A percentile compares a stretch with the other conserved stretches of the same genome.
Evolutionary conservation across 1,140 invertebrate species (phyloP).

Genomic region (Carposina sasakii): DNA sequence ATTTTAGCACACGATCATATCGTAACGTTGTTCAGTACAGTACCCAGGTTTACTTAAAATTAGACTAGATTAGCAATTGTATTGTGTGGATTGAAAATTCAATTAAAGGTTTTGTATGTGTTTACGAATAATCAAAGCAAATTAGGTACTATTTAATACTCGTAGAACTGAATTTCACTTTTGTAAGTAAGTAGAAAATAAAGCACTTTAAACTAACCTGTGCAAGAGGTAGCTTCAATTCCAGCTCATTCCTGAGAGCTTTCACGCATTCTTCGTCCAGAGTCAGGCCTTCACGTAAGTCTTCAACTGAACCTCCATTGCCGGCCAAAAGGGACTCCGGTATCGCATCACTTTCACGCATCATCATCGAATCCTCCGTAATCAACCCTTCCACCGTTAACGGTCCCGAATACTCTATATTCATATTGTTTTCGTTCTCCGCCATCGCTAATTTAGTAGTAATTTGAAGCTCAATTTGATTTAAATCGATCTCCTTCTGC

Average conservation of each 20-base stretch:
- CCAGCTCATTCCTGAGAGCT: conserved; percentile 79
- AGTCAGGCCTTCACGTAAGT: conserved; percentile 72
- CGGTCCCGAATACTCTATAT: conserved; percentile 65
- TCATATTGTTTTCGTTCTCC: conserved; percentile 70
- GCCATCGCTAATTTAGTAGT: conserved; percentile 66
- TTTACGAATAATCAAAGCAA: no score
- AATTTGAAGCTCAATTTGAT: conserved; percentile 59
- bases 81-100: no score
- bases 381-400: conserved; percentile 41
- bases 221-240: conserved; percentile 79
- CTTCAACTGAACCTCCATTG: conserved; percentile 50
- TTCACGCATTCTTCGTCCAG: conserved; percentile 81
- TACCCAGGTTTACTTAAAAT: no score
- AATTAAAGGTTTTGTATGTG: no score
- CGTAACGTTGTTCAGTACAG: no score
- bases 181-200: no score
- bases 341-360: conserved; percentile 32
- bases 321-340: conserved; percentile 53
- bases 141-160: no score
- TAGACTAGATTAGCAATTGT: no score
- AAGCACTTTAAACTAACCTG: conserved; percentile 73
- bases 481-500: conserved; percentile 45
- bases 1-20: no score
- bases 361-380: conserved; percentile 28
- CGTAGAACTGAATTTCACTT: no score